Conservation (phyloP, 2,888 invertebrate genomes). For the Netelia fuscicornis region DNA sequence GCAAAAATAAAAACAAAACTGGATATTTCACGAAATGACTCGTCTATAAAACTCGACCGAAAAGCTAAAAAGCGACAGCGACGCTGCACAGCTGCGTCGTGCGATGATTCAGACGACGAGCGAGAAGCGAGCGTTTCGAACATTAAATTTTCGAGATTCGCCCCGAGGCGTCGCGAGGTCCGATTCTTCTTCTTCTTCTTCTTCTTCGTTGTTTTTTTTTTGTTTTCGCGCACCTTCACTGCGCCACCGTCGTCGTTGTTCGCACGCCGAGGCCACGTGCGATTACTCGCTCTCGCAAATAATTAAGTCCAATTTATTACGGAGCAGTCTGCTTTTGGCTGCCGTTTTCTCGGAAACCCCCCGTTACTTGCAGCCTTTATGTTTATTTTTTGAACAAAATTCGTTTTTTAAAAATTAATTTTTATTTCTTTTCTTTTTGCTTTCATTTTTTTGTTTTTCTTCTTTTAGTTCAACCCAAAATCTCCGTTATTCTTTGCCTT, state of each 20-base stretch:
- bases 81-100: background rate
- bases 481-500: background rate
- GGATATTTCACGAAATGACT: too few relatives aligned
- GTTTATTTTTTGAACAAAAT: too few relatives aligned
- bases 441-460: background rate
- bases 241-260: background rate
- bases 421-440: background rate
- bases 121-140: background rate
- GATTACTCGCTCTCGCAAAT: conserved; percentile 47
- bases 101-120: background rate
- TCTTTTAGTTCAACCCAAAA: too few relatives aligned
- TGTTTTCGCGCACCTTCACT: conserved; percentile 40
- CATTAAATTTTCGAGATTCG: conserved; percentile 11
- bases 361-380: too few relatives aligned
- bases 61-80: background rate
- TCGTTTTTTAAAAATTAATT: too few relatives aligned
- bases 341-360: conserved; percentile 15
- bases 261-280: conserved; percentile 32
- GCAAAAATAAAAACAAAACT: too few relatives aligned
- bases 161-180: conserved; percentile 22
- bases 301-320: conserved; percentile 60
- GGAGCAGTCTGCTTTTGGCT: conserved; percentile 39
- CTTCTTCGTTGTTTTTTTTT: background rate
- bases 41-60: background rate
- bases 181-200: conserved; percentile 22